phyloP scores from a whole-genome alignment of 2,113 vertebrate species.

The Muscicapa adusta region DNA sequence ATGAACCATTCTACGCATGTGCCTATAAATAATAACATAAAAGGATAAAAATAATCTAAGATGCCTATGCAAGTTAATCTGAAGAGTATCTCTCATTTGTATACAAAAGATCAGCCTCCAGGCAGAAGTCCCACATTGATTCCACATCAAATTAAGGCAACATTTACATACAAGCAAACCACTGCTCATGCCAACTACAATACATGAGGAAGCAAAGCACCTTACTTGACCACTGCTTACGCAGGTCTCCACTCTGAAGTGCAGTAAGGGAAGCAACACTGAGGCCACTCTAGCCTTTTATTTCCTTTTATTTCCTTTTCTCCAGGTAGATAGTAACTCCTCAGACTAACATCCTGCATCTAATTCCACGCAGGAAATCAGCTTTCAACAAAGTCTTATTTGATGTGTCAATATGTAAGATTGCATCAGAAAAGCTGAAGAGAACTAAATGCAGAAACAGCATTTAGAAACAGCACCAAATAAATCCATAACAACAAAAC shows the following conservation, averaged over 20 bases:
- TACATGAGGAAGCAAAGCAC: neutral
- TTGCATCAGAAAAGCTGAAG: neutral
- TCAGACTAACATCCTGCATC: neutral
- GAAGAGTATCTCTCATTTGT: neutral
- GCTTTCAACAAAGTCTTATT: neutral
- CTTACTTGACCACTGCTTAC: neutral
- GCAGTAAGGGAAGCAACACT: neutral
- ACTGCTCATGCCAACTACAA: neutral
- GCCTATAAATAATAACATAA: neutral
- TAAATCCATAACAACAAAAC: neutral
- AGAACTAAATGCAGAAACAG: neutral
- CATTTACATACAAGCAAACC: neutral
- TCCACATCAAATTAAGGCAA: neutral
- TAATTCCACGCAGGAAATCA: neutral
- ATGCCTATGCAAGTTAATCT: neutral
- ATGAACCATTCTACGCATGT: neutral
- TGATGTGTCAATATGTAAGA: neutral
- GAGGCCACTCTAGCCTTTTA: neutral
- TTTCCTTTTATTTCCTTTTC: neutral
- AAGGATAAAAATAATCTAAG: neutral
- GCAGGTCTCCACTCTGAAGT: neutral
- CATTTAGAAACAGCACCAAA: neutral
- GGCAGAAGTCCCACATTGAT: neutral
- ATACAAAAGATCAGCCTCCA: neutral
- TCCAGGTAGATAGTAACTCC: neutral